A percentile compares a stretch with the other conserved stretches of the same genome.
phyloP scores from a whole-genome alignment of 2,113 vertebrate genomes.

The Archilochus colubris region DNA sequence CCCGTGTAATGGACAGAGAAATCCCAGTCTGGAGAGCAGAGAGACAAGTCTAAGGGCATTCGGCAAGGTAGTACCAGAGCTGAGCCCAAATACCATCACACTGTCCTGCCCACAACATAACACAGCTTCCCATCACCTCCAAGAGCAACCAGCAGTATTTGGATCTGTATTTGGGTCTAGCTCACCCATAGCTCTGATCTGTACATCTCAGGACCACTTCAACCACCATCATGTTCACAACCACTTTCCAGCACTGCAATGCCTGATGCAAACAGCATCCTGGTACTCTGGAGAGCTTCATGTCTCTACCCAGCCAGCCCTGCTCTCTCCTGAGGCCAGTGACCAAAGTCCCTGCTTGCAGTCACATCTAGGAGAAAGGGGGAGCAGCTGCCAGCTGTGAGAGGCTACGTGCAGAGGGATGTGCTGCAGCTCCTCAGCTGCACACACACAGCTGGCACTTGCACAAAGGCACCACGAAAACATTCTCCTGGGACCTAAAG shows the following conservation, averaged over 20 bases:
- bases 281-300: background rate
- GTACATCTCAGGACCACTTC: background rate
- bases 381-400: background rate
- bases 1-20: background rate
- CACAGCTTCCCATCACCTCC: background rate
- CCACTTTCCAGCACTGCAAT: background rate
- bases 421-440: background rate
- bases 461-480: background rate
- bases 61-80: background rate
- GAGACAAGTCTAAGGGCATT: background rate
- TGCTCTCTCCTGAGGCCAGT: background rate
- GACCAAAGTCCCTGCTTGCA: background rate
- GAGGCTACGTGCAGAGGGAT: background rate
- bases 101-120: background rate
- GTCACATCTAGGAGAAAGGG: background rate
- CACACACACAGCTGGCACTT: background rate
- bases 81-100: background rate
- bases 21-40: background rate
- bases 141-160: background rate
- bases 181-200: background rate
- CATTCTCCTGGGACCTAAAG: fast-evolving
- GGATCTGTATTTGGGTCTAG: background rate
- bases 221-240: fast-evolving
- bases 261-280: background rate
- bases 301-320: background rate